These are phyloP conservation scores for Potamilus streckersoni DNA, from an alignment of 1,140 invertebrate species.

Conservation along the genomic window DNA sequence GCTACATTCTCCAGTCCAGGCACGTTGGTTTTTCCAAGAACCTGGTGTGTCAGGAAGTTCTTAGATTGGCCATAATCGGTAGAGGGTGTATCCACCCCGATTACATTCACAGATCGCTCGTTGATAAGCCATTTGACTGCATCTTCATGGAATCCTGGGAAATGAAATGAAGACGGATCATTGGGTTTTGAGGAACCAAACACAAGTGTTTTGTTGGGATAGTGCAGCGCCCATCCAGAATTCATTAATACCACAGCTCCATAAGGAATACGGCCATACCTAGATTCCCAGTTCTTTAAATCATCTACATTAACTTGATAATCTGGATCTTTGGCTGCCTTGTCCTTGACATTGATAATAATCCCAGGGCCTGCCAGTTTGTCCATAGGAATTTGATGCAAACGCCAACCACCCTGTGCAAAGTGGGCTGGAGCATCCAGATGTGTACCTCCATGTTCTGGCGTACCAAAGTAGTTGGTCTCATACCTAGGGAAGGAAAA, in stretches of 20 bases:
- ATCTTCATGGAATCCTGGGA: slow-evolving; percentile 45
- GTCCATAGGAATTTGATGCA: slow-evolving; percentile 27
- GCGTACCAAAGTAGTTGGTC: slow-evolving; percentile 71
- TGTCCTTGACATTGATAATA: slow-evolving; percentile 48
- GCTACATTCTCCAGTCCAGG: slow-evolving; percentile 43
- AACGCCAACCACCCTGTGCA: not conserved
- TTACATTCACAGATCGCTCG: slow-evolving; percentile 35
- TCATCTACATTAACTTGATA: slow-evolving; percentile 42
- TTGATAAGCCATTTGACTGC: slow-evolving; percentile 43
- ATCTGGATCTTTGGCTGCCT: slow-evolving; percentile 38
- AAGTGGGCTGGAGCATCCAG: slow-evolving; percentile 31
- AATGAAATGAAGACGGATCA: slow-evolving; percentile 43
- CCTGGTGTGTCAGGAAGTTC: slow-evolving; percentile 42
- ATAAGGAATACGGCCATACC: slow-evolving; percentile 42
- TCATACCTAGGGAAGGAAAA: slow-evolving; percentile 68
- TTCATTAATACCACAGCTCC: slow-evolving; percentile 51
- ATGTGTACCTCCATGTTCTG: slow-evolving; percentile 77
- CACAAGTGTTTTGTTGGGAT: slow-evolving; percentile 40
- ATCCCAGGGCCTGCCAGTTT: slow-evolving; percentile 29
- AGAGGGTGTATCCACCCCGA: slow-evolving; percentile 47
- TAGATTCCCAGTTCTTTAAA: slow-evolving; percentile 44
- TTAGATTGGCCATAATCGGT: slow-evolving; percentile 48
- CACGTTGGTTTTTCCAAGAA: slow-evolving; percentile 35
- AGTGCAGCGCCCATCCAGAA: slow-evolving; percentile 49
- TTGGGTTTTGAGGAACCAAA: slow-evolving; percentile 31